Evolutionary conservation across 2,113 vertebrate species (phyloP).

Genomic region (Numida meleagris): DNA sequence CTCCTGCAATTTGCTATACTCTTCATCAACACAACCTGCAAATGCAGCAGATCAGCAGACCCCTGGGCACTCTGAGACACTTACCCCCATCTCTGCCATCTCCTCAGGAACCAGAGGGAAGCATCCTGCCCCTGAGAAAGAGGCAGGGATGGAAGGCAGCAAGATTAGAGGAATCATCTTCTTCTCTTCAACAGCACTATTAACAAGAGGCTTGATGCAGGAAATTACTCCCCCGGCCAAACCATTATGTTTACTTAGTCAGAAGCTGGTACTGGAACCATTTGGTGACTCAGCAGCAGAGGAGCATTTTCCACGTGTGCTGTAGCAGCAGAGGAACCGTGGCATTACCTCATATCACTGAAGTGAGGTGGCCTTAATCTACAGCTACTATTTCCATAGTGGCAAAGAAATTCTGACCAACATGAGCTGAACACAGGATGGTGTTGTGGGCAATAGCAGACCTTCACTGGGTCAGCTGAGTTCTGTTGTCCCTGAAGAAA

Average conservation of each 20-base stretch:
- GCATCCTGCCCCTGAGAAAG: not conserved
- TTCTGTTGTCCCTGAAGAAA: not conserved
- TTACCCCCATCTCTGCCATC: not conserved
- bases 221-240: not conserved
- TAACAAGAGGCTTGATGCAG: not conserved
- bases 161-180: not conserved
- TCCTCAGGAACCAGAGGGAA: not conserved
- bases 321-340: not conserved
- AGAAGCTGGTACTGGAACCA: not conserved
- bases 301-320: not conserved
- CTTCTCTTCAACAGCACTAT: not conserved
- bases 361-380: not conserved
- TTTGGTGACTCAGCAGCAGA: constrained; percentile 11
- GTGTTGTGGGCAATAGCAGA: not conserved
- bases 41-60: not conserved
- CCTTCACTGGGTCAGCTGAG: not conserved
- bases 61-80: not conserved
- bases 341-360: not conserved
- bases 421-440: fast-evolving
- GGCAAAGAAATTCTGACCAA: not conserved
- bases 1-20: not conserved
- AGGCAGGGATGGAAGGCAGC: not conserved
- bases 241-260: constrained; percentile 1
- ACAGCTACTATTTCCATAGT: not conserved
- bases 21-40: not conserved